Percentiles rank a stretch among this genome's conserved stretches.
These are phyloP conservation scores for Cyclargus thomasi DNA, from an alignment of 1,140 invertebrate genomes.

Conservation along the genomic window DNA sequence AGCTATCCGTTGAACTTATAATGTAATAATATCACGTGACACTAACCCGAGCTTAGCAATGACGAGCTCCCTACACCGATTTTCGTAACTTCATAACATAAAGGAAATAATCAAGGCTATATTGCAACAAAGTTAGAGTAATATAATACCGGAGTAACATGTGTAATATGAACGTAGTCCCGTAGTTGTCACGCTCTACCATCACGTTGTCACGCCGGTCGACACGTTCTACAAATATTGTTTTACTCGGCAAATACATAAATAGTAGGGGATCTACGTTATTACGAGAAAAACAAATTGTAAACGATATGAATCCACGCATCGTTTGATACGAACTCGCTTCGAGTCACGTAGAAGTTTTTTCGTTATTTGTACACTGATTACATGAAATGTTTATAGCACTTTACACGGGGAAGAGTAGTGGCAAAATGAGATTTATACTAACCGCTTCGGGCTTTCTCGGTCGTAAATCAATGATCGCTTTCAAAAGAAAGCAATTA, in stretches of 20 bases:
- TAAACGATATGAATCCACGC: slow-evolving; percentile 60
- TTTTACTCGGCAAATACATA: slow-evolving; percentile 65
- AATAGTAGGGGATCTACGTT: slow-evolving; percentile 49
- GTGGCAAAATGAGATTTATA: slow-evolving; percentile 26
- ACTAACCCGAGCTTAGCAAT: background rate
- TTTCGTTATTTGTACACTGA: slow-evolving; percentile 28
- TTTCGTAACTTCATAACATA: slow-evolving; percentile 35
- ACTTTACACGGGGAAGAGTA: slow-evolving; percentile 3
- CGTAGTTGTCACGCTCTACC: slow-evolving; percentile 63
- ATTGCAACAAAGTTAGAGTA: slow-evolving; percentile 54
- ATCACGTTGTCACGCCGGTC: slow-evolving; percentile 56
- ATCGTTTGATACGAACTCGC: slow-evolving; percentile 42
- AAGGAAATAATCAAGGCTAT: slow-evolving; percentile 59
- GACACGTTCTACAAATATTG: slow-evolving; percentile 73
- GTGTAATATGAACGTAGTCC: slow-evolving; percentile 60
- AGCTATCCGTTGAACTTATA: background rate
- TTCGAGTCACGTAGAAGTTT: slow-evolving; percentile 44
- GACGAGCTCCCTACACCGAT: slow-evolving; percentile 35
- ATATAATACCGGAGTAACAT: slow-evolving; percentile 59
- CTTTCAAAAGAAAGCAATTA: slow-evolving; percentile 67
- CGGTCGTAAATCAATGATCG: slow-evolving; percentile 63
- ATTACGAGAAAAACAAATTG: slow-evolving; percentile 47
- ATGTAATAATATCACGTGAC: background rate
- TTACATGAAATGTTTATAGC: slow-evolving; percentile 7
- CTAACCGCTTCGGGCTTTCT: slow-evolving; percentile 39